Conservation (phyloP, 23 tunicate genomes). For the Clavelina lepadiformis region DNA sequence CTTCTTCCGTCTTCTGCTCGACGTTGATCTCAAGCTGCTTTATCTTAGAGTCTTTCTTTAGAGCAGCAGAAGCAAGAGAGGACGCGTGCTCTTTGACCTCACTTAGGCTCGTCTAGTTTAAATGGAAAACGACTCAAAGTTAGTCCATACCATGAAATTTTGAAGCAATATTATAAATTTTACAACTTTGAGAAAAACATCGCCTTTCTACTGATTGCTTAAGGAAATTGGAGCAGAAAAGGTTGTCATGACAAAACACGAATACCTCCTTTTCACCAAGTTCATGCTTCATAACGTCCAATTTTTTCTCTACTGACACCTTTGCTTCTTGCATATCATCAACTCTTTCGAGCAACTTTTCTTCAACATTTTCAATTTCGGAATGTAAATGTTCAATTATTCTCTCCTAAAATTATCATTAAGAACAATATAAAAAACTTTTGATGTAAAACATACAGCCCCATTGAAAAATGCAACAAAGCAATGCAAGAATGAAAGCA, state of each 20-base stretch:
- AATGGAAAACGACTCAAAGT: too few relatives aligned
- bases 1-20: slow-evolving; percentile 51
- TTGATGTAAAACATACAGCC: neutral
- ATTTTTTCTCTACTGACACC: slow-evolving; percentile 26
- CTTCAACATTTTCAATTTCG: slow-evolving; percentile 27
- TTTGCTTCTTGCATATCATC: slow-evolving; percentile 34
- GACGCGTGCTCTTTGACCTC: slow-evolving; percentile 76
- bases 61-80: slow-evolving; percentile 56
- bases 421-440: neutral
- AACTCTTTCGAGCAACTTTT: slow-evolving; percentile 31
- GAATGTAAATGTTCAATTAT: slow-evolving; percentile 25
- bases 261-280: slow-evolving; percentile 59
- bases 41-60: slow-evolving; percentile 81
- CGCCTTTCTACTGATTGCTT: too few relatives aligned
- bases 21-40: slow-evolving; percentile 64
- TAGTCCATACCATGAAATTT: too few relatives aligned
- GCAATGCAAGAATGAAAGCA: neutral
- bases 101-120: slow-evolving; percentile 23
- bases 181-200: too few relatives aligned
- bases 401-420: slow-evolving; percentile 12
- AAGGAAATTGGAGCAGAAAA: too few relatives aligned
- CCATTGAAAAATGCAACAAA: neutral
- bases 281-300: slow-evolving; percentile 33
- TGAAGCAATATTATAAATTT: too few relatives aligned
- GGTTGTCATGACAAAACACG: too few relatives aligned